phyloP scores from a whole-genome alignment of 2,888 invertebrate genomes.

The Macaria notata region DNA sequence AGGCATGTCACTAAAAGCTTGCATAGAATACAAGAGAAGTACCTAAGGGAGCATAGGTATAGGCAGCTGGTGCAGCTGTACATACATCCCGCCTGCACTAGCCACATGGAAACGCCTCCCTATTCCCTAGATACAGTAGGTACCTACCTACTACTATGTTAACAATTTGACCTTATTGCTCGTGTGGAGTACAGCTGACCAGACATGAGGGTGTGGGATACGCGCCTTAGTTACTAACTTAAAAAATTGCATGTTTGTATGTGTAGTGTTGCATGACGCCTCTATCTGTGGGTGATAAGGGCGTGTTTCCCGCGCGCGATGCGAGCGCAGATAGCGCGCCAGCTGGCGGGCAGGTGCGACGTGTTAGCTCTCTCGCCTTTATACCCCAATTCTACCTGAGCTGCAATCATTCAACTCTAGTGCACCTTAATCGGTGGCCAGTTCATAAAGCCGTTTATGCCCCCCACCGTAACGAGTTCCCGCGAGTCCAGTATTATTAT shows the following conservation, averaged over 20 bases:
- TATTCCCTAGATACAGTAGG: too few relatives aligned
- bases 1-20: too few relatives aligned
- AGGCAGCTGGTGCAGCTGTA: too few relatives aligned
- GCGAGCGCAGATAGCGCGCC: constrained; percentile 64
- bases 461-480: constrained; percentile 23
- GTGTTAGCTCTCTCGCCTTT: constrained; percentile 30
- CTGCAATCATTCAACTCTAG: constrained; percentile 24
- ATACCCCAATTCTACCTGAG: constrained; percentile 20
- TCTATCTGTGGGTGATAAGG: constrained; percentile 38
- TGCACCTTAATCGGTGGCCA: constrained; percentile 22
- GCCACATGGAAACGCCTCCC: too few relatives aligned
- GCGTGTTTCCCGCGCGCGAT: constrained; percentile 50
- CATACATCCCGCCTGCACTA: too few relatives aligned
- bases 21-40: too few relatives aligned
- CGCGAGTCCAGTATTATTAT: constrained; percentile 50
- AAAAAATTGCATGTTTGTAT: constrained; percentile 35
- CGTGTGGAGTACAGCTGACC: not conserved
- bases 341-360: constrained; percentile 71
- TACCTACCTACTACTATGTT: too few relatives aligned
- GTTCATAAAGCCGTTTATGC: constrained; percentile 22
- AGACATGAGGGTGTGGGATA: constrained; percentile 1
- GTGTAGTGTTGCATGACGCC: constrained; percentile 36
- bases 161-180: too few relatives aligned
- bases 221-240: constrained; percentile 25
- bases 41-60: too few relatives aligned